Evolutionary conservation across 2,888 invertebrate species (phyloP), one percentile per base, ranked within the genome.

Genomic region (Cartodere bifasciata): DNA sequence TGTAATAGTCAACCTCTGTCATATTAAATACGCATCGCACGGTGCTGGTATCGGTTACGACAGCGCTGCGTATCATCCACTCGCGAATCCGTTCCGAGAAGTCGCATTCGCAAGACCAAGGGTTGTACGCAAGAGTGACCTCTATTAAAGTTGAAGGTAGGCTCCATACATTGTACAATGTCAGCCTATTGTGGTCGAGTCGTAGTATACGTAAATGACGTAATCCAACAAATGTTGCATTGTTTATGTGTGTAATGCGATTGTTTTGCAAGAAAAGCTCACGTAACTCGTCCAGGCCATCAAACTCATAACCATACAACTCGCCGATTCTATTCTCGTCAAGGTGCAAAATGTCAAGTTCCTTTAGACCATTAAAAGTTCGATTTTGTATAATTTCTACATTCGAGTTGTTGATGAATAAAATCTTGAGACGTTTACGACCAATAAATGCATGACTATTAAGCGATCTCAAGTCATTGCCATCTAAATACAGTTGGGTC

Each of bases 381-480:
- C 83, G 67, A 49, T 86, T 86, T 50, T 82, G 79, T 47, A 86
- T 76, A 13, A 66, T 63, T 56, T 82, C 80, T 46, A 86, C 76
- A 50, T 78, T 77, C 15, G 83, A 84, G 28, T 74, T 70, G 56
- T 86, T 86, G 39, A 86, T 62, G 56, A 76, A 85, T 29, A 86
- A 59, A 37, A 78, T 69, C 53, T 76, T 75, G 36, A 86, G 64
- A 46, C 78, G 73, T 62, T 83, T 84, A 42, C 85, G 69, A 3
- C 85, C 87, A 45, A 88, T 81, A 59, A 90, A 87, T 23, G 83
- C 79, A 62, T 86, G 85, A 57, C 81, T 80, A 42, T 75, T 72
- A 32, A 88, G 67, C 34, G 72, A 66, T 47, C 74, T 71, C 45
- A 88, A 68, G 55, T 81, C 73, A 59, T 87, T 85, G 39, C 86